Evolutionary conservation across 2,888 invertebrate genomes (phyloP).

Genomic region (Acronicta alni): DNA sequence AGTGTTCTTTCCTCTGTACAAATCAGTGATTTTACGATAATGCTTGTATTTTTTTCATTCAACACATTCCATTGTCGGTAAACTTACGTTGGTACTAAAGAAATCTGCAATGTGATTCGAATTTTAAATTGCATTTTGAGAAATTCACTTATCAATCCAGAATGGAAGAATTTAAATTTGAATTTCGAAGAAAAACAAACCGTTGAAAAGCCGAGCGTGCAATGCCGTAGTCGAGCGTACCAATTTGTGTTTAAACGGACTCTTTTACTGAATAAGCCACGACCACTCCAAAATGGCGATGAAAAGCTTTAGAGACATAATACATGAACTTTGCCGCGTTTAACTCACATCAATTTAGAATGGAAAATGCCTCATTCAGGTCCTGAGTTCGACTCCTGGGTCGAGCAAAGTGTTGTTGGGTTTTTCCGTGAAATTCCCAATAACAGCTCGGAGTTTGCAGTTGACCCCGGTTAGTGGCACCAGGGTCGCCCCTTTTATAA

Average conservation of each 20-base stretch:
- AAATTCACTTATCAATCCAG: constrained; percentile 22
- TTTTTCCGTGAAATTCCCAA: too few species aligned
- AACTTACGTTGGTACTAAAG: too few species aligned
- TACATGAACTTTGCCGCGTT: background rate
- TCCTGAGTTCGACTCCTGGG: too few species aligned
- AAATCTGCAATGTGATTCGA: constrained; percentile 1
- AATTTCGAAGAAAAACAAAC: background rate
- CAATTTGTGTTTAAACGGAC: constrained; percentile 9
- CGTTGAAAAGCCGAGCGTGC: constrained; percentile 3
- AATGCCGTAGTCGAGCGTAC: background rate
- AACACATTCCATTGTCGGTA: too few species aligned
- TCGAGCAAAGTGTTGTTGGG: too few species aligned
- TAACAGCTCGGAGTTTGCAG: too few species aligned
- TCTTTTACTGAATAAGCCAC: background rate
- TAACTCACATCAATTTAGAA: background rate
- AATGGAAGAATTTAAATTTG: constrained; percentile 23
- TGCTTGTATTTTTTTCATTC: too few species aligned
- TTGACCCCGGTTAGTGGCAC: too few species aligned
- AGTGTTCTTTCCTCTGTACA: too few species aligned
- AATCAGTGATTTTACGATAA: too few species aligned
- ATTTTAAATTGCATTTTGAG: background rate
- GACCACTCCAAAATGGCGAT: background rate
- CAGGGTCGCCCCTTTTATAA: too few species aligned
- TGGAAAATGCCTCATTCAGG: too few species aligned
- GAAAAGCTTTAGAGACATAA: background rate